phyloP scores from a whole-genome alignment of 2,797 vertebrate species.

The Chanos chanos region DNA sequence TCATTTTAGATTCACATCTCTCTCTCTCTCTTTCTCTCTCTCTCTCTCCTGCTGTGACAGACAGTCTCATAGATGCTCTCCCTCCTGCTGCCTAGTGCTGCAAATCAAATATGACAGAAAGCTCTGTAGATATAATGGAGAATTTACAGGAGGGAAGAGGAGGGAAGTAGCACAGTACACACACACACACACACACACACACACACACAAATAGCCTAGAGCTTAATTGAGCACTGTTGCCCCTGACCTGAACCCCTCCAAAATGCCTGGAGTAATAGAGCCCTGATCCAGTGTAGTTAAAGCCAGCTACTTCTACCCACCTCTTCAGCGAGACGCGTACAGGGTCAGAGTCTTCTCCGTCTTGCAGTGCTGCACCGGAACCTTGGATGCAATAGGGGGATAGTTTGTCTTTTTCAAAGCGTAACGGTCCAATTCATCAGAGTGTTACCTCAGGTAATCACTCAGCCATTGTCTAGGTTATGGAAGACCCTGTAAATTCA shows the following conservation, averaged over 20 bases:
- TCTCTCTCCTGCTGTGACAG: slow-evolving; percentile 37
- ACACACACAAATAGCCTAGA: slow-evolving; percentile 53
- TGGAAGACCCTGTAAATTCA: too few relatives aligned
- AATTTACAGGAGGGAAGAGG: too few relatives aligned
- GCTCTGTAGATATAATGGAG: slow-evolving; percentile 70
- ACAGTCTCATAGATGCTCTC: slow-evolving; percentile 40
- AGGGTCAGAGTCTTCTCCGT: too few relatives aligned
- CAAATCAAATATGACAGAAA: slow-evolving; percentile 74
- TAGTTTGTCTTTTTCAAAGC: too few relatives aligned
- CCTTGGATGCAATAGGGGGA: too few relatives aligned
- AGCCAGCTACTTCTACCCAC: slow-evolving; percentile 26
- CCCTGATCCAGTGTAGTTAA: slow-evolving; percentile 7
- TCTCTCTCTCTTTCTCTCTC: slow-evolving; percentile 12
- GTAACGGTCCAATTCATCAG: too few relatives aligned
- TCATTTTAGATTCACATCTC: not conserved
- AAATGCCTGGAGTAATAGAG: slow-evolving; percentile 23
- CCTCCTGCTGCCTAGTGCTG: slow-evolving; percentile 36
- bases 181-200: slow-evolving; percentile 57
- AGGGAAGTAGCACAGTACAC: slow-evolving; percentile 46
- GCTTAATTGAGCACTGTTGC: slow-evolving; percentile 52
- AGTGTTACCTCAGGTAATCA: too few relatives aligned
- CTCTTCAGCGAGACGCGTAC: too few relatives aligned
- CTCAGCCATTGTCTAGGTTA: too few relatives aligned
- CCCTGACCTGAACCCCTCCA: slow-evolving; percentile 43
- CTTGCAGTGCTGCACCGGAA: too few relatives aligned